A percentile compares a stretch with the other conserved stretches of the same genome.
Evolutionary conservation across 2,113 vertebrate genomes (phyloP).

Genomic region (Rattus rattus): DNA sequence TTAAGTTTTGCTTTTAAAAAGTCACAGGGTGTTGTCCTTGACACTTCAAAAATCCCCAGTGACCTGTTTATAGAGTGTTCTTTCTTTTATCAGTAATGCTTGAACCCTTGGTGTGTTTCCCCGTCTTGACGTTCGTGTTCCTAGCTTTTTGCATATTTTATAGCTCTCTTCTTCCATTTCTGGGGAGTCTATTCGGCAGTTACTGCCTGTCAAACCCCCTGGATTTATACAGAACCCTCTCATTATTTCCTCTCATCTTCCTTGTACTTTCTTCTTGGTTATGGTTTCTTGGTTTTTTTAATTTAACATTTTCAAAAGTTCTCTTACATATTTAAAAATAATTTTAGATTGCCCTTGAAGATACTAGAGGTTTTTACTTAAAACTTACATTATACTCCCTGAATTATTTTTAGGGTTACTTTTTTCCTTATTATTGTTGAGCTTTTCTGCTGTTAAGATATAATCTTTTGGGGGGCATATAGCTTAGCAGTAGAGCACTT

Average conservation of each 20-base stretch:
- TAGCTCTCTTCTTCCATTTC: neutral
- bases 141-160: neutral
- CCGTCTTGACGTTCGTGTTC: neutral
- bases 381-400: constrained; percentile 3
- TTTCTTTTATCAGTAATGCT: neutral
- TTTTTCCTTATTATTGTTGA: constrained; percentile 32
- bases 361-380: neutral
- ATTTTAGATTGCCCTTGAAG: neutral
- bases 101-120: neutral
- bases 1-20: neutral
- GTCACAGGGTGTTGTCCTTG: no score
- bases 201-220: neutral
- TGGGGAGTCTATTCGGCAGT: neutral
- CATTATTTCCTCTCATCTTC: neutral
- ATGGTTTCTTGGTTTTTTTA: neutral
- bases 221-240: neutral
- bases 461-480: neutral
- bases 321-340: neutral
- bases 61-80: neutral
- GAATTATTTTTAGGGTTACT: neutral
- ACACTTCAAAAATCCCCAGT: neutral
- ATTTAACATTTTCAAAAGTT: constrained; percentile 18
- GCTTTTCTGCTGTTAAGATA: neutral
- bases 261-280: neutral
- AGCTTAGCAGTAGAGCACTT: neutral